A percentile compares a stretch with the other conserved stretches of the same genome.
phyloP scores from a whole-genome alignment of 2,113 vertebrate genomes.

The Zonotrichia leucophrys region DNA sequence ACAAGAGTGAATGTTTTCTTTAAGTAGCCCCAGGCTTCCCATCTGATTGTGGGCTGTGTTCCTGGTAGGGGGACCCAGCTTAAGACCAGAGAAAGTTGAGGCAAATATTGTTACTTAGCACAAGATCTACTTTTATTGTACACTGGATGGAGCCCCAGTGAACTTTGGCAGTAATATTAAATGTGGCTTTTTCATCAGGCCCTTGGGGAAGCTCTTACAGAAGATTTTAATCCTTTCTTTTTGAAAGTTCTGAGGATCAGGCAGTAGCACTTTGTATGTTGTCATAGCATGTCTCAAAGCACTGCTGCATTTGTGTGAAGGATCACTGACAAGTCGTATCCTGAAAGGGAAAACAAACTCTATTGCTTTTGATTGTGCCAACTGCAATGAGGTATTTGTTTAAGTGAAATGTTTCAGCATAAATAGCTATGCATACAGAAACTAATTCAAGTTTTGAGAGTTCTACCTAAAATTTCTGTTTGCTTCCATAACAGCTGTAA shows the following conservation, averaged over 20 bases:
- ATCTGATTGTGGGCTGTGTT: not conserved
- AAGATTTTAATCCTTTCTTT: not conserved
- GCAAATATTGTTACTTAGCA: not conserved
- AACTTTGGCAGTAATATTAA: not conserved
- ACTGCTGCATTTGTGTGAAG: not conserved
- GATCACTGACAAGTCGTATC: not conserved
- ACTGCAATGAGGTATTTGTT: conserved; percentile 28
- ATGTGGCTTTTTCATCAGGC: not conserved
- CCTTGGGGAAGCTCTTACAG: not conserved
- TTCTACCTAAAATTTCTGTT: conserved; percentile 24
- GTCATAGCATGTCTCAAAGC: not conserved
- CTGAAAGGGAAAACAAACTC: conserved; percentile 3
- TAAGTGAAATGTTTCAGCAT: conserved; percentile 35
- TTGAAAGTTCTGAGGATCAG: not conserved
- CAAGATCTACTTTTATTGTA: not conserved
- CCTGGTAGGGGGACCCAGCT: not conserved
- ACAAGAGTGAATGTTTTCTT: not conserved
- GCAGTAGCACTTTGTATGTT: not conserved
- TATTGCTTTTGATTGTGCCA: not conserved
- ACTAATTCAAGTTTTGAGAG: conserved; percentile 27
- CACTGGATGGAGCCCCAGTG: not conserved
- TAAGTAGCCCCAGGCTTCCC: conserved; percentile 25
- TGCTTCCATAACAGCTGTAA: conserved; percentile 1
- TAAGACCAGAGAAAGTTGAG: not conserved
- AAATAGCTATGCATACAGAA: conserved; percentile 10